Base-by-base conservation (phyloP, 2,888 invertebrate species). In the Rhynchonema sp. region DNA sequence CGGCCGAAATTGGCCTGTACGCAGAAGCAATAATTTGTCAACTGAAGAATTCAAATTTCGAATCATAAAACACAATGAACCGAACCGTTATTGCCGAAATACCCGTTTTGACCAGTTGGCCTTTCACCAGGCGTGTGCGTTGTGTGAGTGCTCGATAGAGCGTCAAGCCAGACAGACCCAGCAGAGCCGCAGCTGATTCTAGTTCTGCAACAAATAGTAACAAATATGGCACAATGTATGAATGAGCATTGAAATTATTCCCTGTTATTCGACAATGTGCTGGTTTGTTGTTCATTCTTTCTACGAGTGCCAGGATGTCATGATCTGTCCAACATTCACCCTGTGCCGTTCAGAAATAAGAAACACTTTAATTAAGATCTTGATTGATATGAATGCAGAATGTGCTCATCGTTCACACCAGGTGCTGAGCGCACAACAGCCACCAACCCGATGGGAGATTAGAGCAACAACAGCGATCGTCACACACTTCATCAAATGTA, bases 101-200 rank as follows among this genome's bases (percentile, higher is more conserved):
- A 22, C 27, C 54, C 26, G 54, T 28, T 17, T 22, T 3, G 3
- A 54, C 54, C 6, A 2, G 54, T 26, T 54, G 54, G 3, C 54
- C 54, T 25, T 46, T 46, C 30, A 57, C 46, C 22, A 25, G 3
- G 6, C 22, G 3, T 25, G 46, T 46, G 25, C 38, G 57, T 13
- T 57, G 38, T 26, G 88, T 86, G 27, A 91, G 80, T 0, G 88
- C 89, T 62, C 87, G 81, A 70, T 85, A 82, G 62, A 88, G 77
- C 25, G 84, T 81, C 1, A 82, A 80, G 38, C 83, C 82, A 1
- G 85, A 82, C 49, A 87, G 83, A 0, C 86, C 86, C 59, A 90
- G 79, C 63, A 89, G 79, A 61, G 84, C 83, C 30, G 89, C 87
- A 1, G 88, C 89, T 0, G 88, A 83, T 69, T 86, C 84, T 63